Evolutionary conservation across 2,797 vertebrate species (phyloP), one percentile per base, ranked within the genome.

Genomic region (Malacoctenus gilli): DNA sequence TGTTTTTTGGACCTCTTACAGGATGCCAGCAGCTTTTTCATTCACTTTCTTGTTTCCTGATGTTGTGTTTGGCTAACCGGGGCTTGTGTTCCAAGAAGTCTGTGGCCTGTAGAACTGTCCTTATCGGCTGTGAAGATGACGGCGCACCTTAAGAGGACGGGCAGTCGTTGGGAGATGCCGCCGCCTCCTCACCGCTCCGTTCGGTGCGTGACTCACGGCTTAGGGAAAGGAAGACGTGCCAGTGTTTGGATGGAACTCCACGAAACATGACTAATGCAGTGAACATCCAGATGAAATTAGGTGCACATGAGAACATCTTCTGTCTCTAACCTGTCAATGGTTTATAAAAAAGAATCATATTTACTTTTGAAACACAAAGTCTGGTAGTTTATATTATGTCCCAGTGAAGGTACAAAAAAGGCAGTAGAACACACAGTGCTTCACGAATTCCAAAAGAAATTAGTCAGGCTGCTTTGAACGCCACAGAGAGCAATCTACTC

Each of bases 221-320:
- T 4, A 43, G 16, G 18, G 8, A 28, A 15, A 32, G 38, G 46
- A 37, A 60, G 30, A 41, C 35, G 37, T 39, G 15, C 16, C 34
- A 41, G 21, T 32, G 36, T 51, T 74, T 69, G 46, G 20, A 51
- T 79, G 79, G 86, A 88, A 77, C 68, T 87, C 65, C 25, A 57
- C n/a, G 25, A 25, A 52, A 59, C 48, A 58, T 75, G 80, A 87
- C 69, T 86, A 82, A 81, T 58, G 65, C 56, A 49, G 8, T 25
- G 68, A 75, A 71, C 16, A 67, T 9, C 21, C 12, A 4, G 7
- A n/a, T n/a, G 35, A 14, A 16, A 20, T 15, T 34, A 10, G 1
- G 12, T 32, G n/a, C n/a, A n/a, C n/a, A n/a, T n/a, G n/a, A n/a
- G n/a, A n/a, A n/a, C n/a, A n/a, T n/a, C n/a, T n/a, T n/a, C n/a